Evolutionary conservation across 2,113 vertebrate genomes (phyloP), one percentile per base, ranked within the genome.

Genomic region (Odontesthes bonariensis): DNA sequence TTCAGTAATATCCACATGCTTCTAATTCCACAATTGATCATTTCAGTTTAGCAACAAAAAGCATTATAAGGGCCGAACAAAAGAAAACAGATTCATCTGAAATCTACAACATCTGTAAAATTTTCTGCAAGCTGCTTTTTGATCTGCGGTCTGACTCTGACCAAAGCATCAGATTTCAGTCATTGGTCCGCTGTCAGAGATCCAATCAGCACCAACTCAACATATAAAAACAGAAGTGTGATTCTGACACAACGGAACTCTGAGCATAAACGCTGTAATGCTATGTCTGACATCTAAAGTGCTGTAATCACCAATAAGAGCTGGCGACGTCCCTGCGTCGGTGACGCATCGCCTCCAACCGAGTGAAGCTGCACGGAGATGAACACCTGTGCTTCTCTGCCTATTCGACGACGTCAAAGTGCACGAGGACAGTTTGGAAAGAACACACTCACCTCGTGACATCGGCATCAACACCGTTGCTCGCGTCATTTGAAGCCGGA

Each of bases 321-420:
- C 38, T 0, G 53, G 38, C 19, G 19, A 85, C 77, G 79, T 70
- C 42, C 51, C 40, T 17, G 23, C 54, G 27, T 27, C 11, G 14
- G 61, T 14, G 9, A 52, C 55, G 66, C 38, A 9, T 73, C 54
- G n/a, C 64, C 49, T 56, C 40, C 31, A 55, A 19, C 62, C 22
- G 49, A 1, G 46, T 4, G 61, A 56, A 17, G 44, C 42, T 8
- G 70, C 70, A 38, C n/a, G 62, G 11, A 10, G 40, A 60, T 17
- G 57, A 80, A 51, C 86, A 91, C 90, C 86, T 91, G 88, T 42
- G 75, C 7, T 55, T 33, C 67, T 57, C 44, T 7, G 3, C n/a
- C 11, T 49, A 47, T 7, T 57, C 46, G 19, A 57, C 4, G 23
- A 55, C 42, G 55, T 53, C 62, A 40, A 38, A 8, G 75, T 75